Evolutionary conservation across 2,113 vertebrate species (phyloP).

Genomic region (Drymodes brunneopygia): DNA sequence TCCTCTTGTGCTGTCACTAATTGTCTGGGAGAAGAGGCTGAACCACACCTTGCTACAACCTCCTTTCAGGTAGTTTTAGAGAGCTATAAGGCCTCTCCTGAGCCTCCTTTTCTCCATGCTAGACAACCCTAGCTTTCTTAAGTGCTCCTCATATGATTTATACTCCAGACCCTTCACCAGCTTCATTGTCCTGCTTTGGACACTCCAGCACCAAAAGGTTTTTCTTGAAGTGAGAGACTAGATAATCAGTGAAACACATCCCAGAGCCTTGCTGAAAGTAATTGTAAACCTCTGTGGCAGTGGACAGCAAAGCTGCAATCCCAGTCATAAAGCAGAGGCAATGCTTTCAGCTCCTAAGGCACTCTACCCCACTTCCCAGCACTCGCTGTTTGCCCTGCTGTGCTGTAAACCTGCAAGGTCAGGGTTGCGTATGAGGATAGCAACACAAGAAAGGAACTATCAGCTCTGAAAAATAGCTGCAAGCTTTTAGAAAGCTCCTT

Average conservation of each 20-base stretch:
- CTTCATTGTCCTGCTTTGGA: background rate
- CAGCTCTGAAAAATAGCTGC: background rate
- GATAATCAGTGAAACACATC: background rate
- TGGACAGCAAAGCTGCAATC: background rate
- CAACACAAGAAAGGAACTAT: background rate
- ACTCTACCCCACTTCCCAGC: no score
- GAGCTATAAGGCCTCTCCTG: background rate
- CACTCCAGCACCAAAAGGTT: background rate
- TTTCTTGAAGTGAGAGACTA: background rate
- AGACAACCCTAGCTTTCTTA: background rate
- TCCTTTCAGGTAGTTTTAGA: background rate
- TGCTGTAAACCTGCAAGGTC: fast-evolving
- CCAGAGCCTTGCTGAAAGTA: background rate
- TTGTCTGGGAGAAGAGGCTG: background rate
- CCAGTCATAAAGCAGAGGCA: background rate
- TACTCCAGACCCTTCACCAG: background rate
- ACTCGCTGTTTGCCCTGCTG: background rate
- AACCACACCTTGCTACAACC: background rate
- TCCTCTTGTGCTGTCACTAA: background rate
- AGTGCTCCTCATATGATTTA: background rate
- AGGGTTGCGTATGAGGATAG: background rate
- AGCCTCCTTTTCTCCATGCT: background rate
- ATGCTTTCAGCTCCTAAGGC: background rate
- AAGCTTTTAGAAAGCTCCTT: background rate
- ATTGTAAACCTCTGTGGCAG: background rate